Conservation (phyloP, 2,888 invertebrate genomes). For the Perizoma affinitatum region DNA sequence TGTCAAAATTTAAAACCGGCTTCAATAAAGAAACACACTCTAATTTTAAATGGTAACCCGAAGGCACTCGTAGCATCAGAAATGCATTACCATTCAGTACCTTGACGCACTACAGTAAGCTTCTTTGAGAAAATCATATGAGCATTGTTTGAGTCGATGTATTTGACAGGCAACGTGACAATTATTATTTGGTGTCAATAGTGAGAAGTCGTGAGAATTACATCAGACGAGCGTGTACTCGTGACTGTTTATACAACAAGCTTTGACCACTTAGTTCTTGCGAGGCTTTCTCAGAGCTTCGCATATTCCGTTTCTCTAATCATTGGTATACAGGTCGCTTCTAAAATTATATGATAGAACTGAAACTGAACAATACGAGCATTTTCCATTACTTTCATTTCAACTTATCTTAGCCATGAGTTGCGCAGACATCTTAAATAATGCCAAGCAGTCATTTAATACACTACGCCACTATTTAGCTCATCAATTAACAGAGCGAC, state of each 20-base stretch:
- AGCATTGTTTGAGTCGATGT: slow-evolving; percentile 44
- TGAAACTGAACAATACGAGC: slow-evolving; percentile 3
- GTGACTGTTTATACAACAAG: slow-evolving; percentile 46
- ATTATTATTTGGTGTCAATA: slow-evolving; percentile 57
- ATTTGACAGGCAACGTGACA: slow-evolving; percentile 53
- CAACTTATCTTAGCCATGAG: not conserved
- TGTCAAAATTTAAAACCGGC: slow-evolving; percentile 15
- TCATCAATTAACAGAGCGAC: too few relatives aligned
- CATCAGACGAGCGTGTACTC: slow-evolving; percentile 48
- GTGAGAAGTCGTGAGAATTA: slow-evolving; percentile 58
- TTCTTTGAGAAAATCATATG: slow-evolving; percentile 37
- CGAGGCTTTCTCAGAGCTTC: slow-evolving; percentile 30
- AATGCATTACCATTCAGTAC: not conserved
- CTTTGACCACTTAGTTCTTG: slow-evolving; percentile 39
- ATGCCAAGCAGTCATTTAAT: too few relatives aligned
- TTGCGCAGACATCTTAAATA: too few relatives aligned
- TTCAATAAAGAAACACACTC: slow-evolving; percentile 6
- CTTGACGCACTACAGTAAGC: slow-evolving; percentile 20
- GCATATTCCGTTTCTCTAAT: slow-evolving; percentile 35
- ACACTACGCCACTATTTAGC: too few relatives aligned
- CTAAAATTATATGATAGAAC: slow-evolving; percentile 16
- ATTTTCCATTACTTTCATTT: not conserved
- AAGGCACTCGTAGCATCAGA: not conserved
- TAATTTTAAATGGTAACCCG: slow-evolving; percentile 9
- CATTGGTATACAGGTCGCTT: slow-evolving; percentile 32